Base-by-base conservation (phyloP, 2,888 invertebrate species). In the Drosophila subquinaria region DNA sequence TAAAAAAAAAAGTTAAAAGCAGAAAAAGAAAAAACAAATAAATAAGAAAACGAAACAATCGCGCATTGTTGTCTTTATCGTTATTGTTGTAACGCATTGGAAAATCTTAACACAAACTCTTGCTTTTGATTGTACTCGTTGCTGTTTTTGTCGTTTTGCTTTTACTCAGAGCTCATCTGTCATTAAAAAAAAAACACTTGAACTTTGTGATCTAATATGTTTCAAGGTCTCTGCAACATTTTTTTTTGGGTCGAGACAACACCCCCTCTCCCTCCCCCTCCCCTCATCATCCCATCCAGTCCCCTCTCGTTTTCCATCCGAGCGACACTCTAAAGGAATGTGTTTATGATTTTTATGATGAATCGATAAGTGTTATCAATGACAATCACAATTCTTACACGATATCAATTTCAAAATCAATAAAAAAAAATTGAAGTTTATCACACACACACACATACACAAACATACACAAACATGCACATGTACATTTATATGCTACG, bases 131-230 rank as follows among this genome's bases (percentile, higher is more conserved):
- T 40, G 36, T 36, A 36, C 30, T 30, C 8, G 30, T 8, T 2
- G 8, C 1, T n/a, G 38, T 53, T 76, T 74, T 43, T n/a, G n/a
- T 47, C 40, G 47, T 47, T 45, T 20, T 45, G 56, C 50, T 38
- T 53, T 36, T 63, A 36, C 20, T 30, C 40, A 11, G 11, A 30
- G 53, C 40, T 53, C 38, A 53, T 53, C 35, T 76, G 61, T 50
- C 48, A 67, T 69, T 72, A 43, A 78, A 71, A 43, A 61, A 43
- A 51, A 78, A 71, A 43, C 61, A 71, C 79, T 77, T 74, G 50
- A 79, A 71, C 67, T 69, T 61, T 69, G 57, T 53, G 61, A 64
- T 74, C 61, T 40, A 72, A 79, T 71, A 23, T 38, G 38, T 48
- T 69, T 60, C 76, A 81, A 76, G 76, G 70, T 63, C 69, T 40